Conservation (phyloP, 2,888 invertebrate species). For the Eupeodes luniger region DNA sequence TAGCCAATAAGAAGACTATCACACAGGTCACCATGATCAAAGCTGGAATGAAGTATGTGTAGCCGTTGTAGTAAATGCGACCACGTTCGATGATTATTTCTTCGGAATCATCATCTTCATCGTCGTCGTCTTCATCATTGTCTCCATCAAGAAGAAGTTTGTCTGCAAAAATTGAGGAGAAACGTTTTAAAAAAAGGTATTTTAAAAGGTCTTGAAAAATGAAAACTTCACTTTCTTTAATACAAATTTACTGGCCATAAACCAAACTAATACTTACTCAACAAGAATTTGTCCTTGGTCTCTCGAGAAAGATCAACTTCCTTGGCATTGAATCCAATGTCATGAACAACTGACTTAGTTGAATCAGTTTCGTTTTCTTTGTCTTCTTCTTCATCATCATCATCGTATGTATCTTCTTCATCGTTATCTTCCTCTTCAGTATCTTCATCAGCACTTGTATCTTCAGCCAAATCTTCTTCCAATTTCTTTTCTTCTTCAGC, state of each 20-base stretch:
- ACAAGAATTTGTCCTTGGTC: slow-evolving; percentile 80
- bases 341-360: slow-evolving; percentile 78
- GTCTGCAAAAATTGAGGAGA: slow-evolving; percentile 75
- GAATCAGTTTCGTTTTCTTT: slow-evolving; percentile 78
- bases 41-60: slow-evolving; percentile 86
- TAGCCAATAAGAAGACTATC: slow-evolving; percentile 85
- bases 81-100: slow-evolving; percentile 83
- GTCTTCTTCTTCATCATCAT: slow-evolving; percentile 74
- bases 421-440: slow-evolving; percentile 80
- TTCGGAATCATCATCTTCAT: slow-evolving; percentile 78
- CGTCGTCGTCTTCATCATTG: slow-evolving; percentile 79
- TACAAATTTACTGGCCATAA: no score
- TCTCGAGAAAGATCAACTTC: slow-evolving; percentile 81
- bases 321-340: slow-evolving; percentile 81
- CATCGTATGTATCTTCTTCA: slow-evolving; percentile 78
- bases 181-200: background rate
- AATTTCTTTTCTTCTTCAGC: slow-evolving; percentile 80
- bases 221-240: no score
- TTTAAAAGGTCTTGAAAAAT: no score
- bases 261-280: slow-evolving; percentile 79
- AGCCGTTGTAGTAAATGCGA: slow-evolving; percentile 84
- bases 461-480: slow-evolving; percentile 71
- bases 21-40: slow-evolving; percentile 86
- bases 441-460: slow-evolving; percentile 77
- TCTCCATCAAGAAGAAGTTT: slow-evolving; percentile 79